phyloP scores from a whole-genome alignment of 2,888 invertebrate species.

The Dicranocentrus wangi region DNA sequence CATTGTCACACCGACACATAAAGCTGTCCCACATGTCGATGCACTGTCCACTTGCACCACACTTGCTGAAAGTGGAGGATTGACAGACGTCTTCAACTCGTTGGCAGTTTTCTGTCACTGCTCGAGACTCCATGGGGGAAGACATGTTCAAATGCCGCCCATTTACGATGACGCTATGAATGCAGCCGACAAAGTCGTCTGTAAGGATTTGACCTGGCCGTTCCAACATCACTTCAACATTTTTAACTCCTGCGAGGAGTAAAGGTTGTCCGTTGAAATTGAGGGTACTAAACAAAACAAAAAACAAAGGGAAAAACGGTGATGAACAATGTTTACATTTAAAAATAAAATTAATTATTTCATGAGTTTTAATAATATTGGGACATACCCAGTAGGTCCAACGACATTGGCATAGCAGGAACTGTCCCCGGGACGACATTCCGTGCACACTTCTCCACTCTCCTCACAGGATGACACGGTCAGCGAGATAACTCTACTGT shows the following conservation, averaged over 20 bases:
- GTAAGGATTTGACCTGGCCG: conserved; percentile 92
- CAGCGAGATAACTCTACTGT: conserved; percentile 89
- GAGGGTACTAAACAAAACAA: conserved; percentile 82
- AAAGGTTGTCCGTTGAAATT: conserved; percentile 93
- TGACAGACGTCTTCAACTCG: conserved; percentile 77
- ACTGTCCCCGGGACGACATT: conserved; percentile 88
- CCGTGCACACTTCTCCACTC: conserved; percentile 89
- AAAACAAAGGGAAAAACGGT: no score
- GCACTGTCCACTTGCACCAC: conserved; percentile 81
- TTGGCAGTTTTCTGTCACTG: conserved; percentile 85
- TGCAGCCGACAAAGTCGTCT: conserved; percentile 94
- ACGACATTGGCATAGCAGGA: conserved; percentile 89
- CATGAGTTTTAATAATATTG: no score
- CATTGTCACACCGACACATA: conserved; percentile 80
- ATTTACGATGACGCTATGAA: conserved; percentile 91
- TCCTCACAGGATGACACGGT: conserved; percentile 88
- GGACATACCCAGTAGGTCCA: conserved; percentile 90
- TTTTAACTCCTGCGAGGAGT: conserved; percentile 87
- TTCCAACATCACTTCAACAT: conserved; percentile 89
- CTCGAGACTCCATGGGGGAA: conserved; percentile 83
- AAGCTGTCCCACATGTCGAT: conserved; percentile 88
- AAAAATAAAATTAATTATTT: no score
- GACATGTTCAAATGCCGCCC: conserved; percentile 88
- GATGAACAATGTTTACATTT: no score
- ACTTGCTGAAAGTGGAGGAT: conserved; percentile 53